Evolutionary conservation across 2,888 invertebrate species (phyloP).

Genomic region (Xestia ashworthii): DNA sequence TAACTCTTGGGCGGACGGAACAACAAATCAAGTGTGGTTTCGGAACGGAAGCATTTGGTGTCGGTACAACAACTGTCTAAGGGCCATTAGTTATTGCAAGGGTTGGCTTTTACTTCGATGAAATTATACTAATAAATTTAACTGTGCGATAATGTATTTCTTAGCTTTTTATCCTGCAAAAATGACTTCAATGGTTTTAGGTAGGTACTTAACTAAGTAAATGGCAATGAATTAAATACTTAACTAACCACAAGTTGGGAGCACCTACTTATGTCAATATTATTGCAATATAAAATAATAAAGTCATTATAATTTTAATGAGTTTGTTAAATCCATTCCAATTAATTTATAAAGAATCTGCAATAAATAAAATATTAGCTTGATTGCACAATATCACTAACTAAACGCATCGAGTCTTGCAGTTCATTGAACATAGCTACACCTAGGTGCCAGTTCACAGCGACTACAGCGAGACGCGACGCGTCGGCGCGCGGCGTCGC

Average conservation of each 20-base stretch:
- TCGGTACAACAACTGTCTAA: slow-evolving; percentile 79
- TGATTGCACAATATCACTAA: not conserved
- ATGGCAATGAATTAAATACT: slow-evolving; percentile 11
- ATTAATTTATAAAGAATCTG: slow-evolving; percentile 5
- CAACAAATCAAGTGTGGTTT: slow-evolving; percentile 89
- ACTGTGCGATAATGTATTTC: slow-evolving; percentile 49
- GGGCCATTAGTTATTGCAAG: slow-evolving; percentile 82
- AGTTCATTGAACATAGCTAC: not conserved
- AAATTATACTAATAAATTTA: slow-evolving; percentile 70
- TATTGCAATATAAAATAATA: slow-evolving; percentile 9
- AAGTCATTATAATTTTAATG: slow-evolving; percentile 7
- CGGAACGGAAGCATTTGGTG: slow-evolving; percentile 84
- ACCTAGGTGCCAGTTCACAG: too few species aligned
- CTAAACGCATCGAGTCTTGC: not conserved
- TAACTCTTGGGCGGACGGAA: slow-evolving; percentile 84
- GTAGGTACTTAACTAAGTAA: not conserved
- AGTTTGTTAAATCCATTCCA: not conserved
- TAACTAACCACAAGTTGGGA: not conserved
- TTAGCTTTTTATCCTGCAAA: slow-evolving; percentile 53
- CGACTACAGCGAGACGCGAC: too few species aligned
- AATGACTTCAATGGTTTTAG: slow-evolving; percentile 11
- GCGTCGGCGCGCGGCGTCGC: too few species aligned
- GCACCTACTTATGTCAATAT: not conserved
- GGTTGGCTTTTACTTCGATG: slow-evolving; percentile 68
- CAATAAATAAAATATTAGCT: not conserved